Base-by-base conservation (phyloP, 2,797 vertebrate species). In the Dicrostonyx torquatus region DNA sequence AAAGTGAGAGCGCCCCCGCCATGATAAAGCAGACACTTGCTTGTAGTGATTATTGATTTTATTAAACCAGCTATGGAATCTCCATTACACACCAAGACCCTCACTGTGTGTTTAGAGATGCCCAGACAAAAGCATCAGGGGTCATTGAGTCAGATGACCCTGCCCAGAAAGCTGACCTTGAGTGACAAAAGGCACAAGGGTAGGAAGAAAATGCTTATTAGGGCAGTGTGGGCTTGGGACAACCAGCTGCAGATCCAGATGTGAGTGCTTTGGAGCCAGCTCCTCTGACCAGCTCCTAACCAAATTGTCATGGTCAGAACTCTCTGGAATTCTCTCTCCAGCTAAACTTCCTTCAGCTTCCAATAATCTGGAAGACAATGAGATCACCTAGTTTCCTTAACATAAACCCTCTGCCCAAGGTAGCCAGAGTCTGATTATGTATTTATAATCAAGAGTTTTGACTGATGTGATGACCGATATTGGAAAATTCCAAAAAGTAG, bases 381-480 rank as follows among this genome's bases (percentile, higher is more conserved):
- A 14, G 76, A 70, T 22, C 22, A 29, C 29, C 50, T 50, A n/a
- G 6, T 18, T 7, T 60, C 40, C 73, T 72, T 50, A 83, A 5
- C 53, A 50, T 60, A 72, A 84, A 66, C 62, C 45, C 45, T 72
- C 60, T 72, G 66, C 37, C 79, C 66, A 29, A 68, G 58, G 31
- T 70, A 45, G 29, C 76, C 48, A 1, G 50, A 87, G 15, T 86
- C 31, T 87, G 53, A 55, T 87, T 89, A 43, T 20, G 18, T 48
- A 53, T 88, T 97, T 76, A 73, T 78, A 34, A 62, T 72, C 37
- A 86, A 95, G 45, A 95, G 55, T 85, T n/a, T 84, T 89, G n/a
- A 77, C 18, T 37, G 50, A 87, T 58, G 68, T 1, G 14, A 72
- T 78, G 14, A n/a, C 2, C 15, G 34, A 37, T 66, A 48, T 14